These are phyloP conservation scores for Lacanobia oleracea DNA, from an alignment of 2,888 invertebrate genomes.

Conservation along the genomic window DNA sequence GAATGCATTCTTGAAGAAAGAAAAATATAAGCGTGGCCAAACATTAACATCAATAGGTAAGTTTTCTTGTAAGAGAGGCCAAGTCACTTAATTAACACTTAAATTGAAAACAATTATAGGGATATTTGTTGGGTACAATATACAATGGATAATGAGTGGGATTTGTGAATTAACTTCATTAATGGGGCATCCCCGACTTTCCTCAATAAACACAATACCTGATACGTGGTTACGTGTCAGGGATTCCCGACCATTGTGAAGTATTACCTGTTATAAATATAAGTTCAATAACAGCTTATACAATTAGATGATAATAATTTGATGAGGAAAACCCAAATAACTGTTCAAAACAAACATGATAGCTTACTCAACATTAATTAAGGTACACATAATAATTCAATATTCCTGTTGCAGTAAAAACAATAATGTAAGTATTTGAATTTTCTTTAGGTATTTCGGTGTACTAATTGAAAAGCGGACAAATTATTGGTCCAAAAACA, in stretches of 20 bases:
- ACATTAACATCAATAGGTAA: background rate
- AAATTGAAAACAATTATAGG: background rate
- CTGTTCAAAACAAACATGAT: slow-evolving; percentile 21
- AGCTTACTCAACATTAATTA: background rate
- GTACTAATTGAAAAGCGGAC: background rate
- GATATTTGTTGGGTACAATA: background rate
- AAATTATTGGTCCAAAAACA: background rate
- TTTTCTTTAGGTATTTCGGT: background rate
- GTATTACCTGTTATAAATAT: background rate
- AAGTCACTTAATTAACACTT: background rate
- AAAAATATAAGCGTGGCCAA: background rate
- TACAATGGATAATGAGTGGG: background rate
- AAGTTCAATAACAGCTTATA: slow-evolving; percentile 9
- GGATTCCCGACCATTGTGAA: slow-evolving; percentile 20
- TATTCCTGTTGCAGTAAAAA: background rate
- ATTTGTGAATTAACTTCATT: slow-evolving; percentile 2
- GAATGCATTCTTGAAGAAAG: background rate
- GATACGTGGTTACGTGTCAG: slow-evolving; percentile 9
- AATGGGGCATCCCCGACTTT: slow-evolving; percentile 42
- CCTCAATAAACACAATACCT: slow-evolving; percentile 6
- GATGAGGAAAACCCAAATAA: slow-evolving; percentile 43
- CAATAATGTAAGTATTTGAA: background rate
- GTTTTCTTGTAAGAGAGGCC: no score
- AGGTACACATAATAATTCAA: background rate
- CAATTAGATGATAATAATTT: slow-evolving; percentile 4